A percentile compares a stretch with the other conserved stretches of the same genome.
phyloP scores from a whole-genome alignment of 2,888 invertebrate genomes.

The Pseudoips prasinana region DNA sequence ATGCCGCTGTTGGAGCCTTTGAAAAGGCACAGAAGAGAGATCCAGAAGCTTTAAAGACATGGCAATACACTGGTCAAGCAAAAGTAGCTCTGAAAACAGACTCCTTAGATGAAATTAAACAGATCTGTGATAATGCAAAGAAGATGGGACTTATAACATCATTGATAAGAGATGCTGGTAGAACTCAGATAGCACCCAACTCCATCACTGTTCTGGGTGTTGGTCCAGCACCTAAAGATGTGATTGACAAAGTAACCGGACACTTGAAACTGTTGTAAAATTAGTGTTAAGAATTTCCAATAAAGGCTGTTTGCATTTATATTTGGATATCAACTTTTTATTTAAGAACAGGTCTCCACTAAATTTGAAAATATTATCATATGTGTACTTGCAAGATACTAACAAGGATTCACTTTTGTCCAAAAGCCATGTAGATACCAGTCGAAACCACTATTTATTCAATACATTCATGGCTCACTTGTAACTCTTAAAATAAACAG shows the following conservation, averaged over 20 bases:
- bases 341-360: no score
- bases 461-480: no score
- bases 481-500: no score
- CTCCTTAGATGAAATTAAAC: slow-evolving; percentile 86
- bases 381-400: no score
- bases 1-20: slow-evolving; percentile 95
- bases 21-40: slow-evolving; percentile 85
- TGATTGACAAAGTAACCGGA: slow-evolving; percentile 92
- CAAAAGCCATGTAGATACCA: no score
- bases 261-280: slow-evolving; percentile 91
- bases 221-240: slow-evolving; percentile 92
- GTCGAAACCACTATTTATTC: no score
- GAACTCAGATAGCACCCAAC: slow-evolving; percentile 95
- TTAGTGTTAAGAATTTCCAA: slow-evolving; percentile 1
- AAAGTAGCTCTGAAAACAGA: slow-evolving; percentile 94
- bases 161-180: slow-evolving; percentile 94
- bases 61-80: slow-evolving; percentile 89
- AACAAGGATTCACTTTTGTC: no score
- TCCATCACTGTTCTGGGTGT: slow-evolving; percentile 95
- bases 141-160: slow-evolving; percentile 86
- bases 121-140: slow-evolving; percentile 86
- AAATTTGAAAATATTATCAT: no score
- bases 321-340: no score
- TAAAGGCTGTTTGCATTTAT: not conserved
- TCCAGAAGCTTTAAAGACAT: slow-evolving; percentile 79